Base-by-base conservation (phyloP, 37 sponge, comb jelly and placozoan genomes). In the Oopsacas minuta region DNA sequence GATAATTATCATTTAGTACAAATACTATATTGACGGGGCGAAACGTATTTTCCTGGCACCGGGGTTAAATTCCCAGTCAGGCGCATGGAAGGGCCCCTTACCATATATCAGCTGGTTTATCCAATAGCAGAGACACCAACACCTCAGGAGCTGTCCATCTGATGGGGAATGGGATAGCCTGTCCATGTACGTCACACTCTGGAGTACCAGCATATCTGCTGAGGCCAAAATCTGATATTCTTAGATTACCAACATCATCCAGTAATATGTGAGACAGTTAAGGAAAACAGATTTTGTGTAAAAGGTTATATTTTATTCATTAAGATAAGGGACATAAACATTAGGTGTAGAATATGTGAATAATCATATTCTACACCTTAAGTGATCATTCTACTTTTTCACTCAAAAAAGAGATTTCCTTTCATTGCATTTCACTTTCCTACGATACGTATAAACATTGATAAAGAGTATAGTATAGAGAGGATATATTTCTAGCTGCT, bases 401-500 rank as follows among this genome's bases (percentile, higher is more conserved):
- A n/a, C n/a, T n/a, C n/a, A n/a, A n/a, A n/a, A n/a, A n/a, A n/a
- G n/a, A n/a, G n/a, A n/a, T n/a, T n/a, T n/a, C n/a, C n/a, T n/a
- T n/a, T n/a, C n/a, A n/a, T n/a, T n/a, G n/a, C n/a, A n/a, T n/a
- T n/a, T n/a, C n/a, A n/a, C n/a, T n/a, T n/a, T n/a, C n/a, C n/a
- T n/a, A n/a, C n/a, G n/a, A n/a, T n/a, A n/a, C n/a, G n/a, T n/a
- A n/a, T n/a, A n/a, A n/a, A n/a, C n/a, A n/a, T n/a, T n/a, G n/a
- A n/a, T n/a, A 82, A 10, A 35, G 37, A 82, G 36, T 17, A 36
- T 38, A 85, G 35, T 35, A 38, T 84, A 23, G 36, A 49, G 69
- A 89, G 94, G 94, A 93, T 93, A 93, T 93, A 81, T 94, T 94
- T 53, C 91, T 84, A 1, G 95, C 95, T 0, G 92, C 92, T 12